Evolutionary conservation across 2,888 invertebrate species (phyloP).

Genomic region (Pristionchus exspectatus): DNA sequence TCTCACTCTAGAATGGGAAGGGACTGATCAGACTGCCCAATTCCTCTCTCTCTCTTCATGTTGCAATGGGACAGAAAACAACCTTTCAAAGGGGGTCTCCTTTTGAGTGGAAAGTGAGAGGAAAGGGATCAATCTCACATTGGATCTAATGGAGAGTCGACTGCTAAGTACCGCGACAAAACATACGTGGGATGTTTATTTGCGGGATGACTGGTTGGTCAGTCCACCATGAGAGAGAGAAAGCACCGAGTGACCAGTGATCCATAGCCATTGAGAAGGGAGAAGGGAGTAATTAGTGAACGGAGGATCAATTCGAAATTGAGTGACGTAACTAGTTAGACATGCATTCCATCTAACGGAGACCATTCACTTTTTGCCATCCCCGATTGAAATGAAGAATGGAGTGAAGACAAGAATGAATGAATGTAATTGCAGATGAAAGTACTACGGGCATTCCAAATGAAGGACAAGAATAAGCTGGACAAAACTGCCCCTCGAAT

Average conservation of each 20-base stretch:
- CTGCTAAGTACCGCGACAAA: slow-evolving; percentile 23
- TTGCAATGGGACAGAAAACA: slow-evolving; percentile 5
- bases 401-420: slow-evolving; percentile 27
- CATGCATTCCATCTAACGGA: background rate
- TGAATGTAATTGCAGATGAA: slow-evolving; percentile 62
- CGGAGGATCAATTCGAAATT: background rate
- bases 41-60: background rate
- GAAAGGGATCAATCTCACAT: background rate
- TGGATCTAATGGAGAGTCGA: background rate
- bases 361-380: background rate
- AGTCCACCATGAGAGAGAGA: background rate
- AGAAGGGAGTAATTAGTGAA: slow-evolving; percentile 10
- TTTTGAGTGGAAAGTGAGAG: background rate
- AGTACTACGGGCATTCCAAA: slow-evolving; percentile 68
- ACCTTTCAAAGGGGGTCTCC: background rate
- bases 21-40: background rate
- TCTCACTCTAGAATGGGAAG: background rate
- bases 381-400: background rate
- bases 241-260: background rate
- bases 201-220: slow-evolving; percentile 12
- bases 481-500: slow-evolving; percentile 76
- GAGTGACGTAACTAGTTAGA: slow-evolving; percentile 41
- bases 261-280: background rate
- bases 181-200: slow-evolving; percentile 22
- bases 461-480: slow-evolving; percentile 64